A percentile compares a stretch with the other conserved stretches of the same genome.
Evolutionary conservation across 2,113 vertebrate species (phyloP).

Genomic region (Ptilonorhynchus violaceus): DNA sequence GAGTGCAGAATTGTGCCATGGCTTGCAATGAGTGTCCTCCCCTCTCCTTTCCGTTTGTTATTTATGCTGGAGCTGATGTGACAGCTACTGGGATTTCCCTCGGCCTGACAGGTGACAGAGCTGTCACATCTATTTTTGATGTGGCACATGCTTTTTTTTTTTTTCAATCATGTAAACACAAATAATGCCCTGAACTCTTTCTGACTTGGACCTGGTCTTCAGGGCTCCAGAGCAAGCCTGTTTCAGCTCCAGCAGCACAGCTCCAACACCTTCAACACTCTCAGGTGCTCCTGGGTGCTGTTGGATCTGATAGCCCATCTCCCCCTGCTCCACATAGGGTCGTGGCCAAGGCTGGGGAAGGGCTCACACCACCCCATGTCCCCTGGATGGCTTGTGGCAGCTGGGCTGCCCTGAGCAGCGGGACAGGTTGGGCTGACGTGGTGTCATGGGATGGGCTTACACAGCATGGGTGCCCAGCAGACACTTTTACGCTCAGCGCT

Average conservation of each 20-base stretch:
- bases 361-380: rapidly evolving
- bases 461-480: rapidly evolving
- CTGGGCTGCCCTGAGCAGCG: background rate
- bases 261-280: background rate
- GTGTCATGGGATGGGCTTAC: rapidly evolving
- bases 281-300: background rate
- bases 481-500: rapidly evolving
- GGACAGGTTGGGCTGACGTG: background rate
- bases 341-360: background rate
- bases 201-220: background rate
- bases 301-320: rapidly evolving
- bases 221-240: background rate
- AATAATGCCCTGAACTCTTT: background rate
- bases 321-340: rapidly evolving
- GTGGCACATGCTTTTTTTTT: background rate
- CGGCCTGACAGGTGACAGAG: background rate
- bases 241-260: background rate
- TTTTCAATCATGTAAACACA: background rate
- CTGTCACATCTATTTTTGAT: background rate
- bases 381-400: background rate
- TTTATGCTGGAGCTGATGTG: background rate
- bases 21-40: background rate
- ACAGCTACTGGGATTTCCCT: background rate
- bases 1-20: background rate
- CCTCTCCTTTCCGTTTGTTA: background rate